These are phyloP conservation scores for Scomberomorus guttatus DNA, from an alignment of 2,797 vertebrate species.

Conservation along the genomic window DNA sequence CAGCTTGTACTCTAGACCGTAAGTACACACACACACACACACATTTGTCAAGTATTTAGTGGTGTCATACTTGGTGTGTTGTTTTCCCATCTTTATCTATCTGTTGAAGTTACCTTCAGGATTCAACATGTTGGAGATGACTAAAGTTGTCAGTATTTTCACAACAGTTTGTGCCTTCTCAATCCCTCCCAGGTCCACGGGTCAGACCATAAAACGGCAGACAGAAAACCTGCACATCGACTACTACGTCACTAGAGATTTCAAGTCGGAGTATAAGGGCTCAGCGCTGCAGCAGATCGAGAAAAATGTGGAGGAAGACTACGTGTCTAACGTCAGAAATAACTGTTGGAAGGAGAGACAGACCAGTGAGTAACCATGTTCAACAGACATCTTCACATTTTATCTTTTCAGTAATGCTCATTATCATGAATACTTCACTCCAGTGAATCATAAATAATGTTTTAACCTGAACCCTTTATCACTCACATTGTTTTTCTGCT, in stretches of 20 bases:
- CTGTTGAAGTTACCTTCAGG: background rate
- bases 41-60: too few species aligned
- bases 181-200: constrained; percentile 88
- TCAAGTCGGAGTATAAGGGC: constrained; percentile 95
- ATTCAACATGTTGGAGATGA: background rate
- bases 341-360: constrained; percentile 99
- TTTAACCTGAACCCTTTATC: too few species aligned
- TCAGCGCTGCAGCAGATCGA: constrained; percentile 93
- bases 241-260: constrained; percentile 96
- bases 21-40: constrained; percentile 65
- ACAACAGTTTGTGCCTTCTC: background rate
- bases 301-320: constrained; percentile 98
- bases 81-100: background rate
- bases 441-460: background rate
- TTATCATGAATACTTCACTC: background rate
- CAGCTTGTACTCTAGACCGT: constrained; percentile 96
- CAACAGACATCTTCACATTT: background rate
- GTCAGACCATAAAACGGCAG: constrained; percentile 94
- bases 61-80: too few species aligned
- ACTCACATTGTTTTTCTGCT: constrained; percentile 37
- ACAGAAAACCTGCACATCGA: constrained; percentile 93
- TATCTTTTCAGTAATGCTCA: background rate
- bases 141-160: background rate
- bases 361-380: constrained; percentile 89
- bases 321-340: constrained; percentile 95